Conservation (phyloP, 2,797 vertebrate genomes). For the Urophycis tenuis region DNA sequence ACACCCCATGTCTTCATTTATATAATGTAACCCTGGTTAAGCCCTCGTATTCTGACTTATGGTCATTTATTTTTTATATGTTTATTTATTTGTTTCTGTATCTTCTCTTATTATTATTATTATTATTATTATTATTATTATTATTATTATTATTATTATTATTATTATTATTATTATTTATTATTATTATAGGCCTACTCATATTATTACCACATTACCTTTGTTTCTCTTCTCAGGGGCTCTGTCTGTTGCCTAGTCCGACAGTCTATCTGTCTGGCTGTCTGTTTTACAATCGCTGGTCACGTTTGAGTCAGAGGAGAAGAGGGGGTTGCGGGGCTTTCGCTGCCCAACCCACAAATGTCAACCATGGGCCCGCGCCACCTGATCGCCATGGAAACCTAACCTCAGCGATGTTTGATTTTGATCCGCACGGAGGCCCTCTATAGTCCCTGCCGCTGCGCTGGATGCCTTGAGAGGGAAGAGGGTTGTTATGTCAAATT, state of each 20-base stretch:
- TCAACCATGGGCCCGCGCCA: neutral
- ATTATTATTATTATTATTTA: too few species aligned
- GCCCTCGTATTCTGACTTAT: neutral
- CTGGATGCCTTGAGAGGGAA: too few species aligned
- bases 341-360: neutral
- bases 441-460: neutral
- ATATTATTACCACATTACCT: too few species aligned
- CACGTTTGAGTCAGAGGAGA: neutral
- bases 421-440: neutral
- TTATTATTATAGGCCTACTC: too few species aligned
- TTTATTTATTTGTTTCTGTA: neutral
- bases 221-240: neutral
- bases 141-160: too few species aligned
- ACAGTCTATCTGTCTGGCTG: neutral
- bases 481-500: neutral
- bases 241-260: neutral
- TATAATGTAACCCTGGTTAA: neutral
- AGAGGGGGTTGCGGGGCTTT: neutral
- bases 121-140: too few species aligned
- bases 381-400: neutral
- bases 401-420: neutral
- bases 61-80: neutral
- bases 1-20: neutral
- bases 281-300: neutral
- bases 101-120: too few species aligned